Evolutionary conservation across 2,797 vertebrate genomes (phyloP).

Genomic region (Alauda arvensis): DNA sequence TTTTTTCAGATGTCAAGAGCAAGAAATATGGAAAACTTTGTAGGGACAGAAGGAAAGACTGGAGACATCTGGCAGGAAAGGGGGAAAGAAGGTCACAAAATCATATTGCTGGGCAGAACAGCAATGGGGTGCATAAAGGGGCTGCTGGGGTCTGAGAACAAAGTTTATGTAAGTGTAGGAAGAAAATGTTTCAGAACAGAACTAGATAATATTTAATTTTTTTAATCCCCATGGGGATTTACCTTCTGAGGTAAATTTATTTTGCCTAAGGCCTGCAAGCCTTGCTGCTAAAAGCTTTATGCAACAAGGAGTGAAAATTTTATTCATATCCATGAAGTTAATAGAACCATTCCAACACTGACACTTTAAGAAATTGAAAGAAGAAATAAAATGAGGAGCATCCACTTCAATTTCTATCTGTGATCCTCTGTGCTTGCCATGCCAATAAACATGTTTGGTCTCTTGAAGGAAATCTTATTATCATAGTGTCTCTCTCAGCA

Average conservation of each 20-base stretch:
- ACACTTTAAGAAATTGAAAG: background rate
- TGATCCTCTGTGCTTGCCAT: background rate
- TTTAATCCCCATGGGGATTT: background rate
- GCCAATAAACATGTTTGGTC: background rate
- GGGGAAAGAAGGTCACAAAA: background rate
- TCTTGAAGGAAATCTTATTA: background rate
- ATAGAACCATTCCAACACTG: background rate
- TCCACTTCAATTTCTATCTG: background rate
- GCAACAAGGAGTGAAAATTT: background rate
- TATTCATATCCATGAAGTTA: background rate
- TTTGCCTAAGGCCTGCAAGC: background rate
- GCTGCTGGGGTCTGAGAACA: background rate
- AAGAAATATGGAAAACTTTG: background rate
- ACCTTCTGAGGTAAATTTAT: background rate
- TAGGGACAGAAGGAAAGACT: background rate
- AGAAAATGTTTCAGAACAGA: background rate
- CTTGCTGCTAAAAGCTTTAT: background rate
- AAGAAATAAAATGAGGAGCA: background rate
- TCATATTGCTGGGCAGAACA: background rate
- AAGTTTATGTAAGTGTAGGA: background rate
- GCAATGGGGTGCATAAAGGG: fast-evolving
- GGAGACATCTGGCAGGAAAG: background rate
- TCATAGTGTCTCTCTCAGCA: background rate
- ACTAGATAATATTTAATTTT: background rate
- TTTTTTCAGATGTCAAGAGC: background rate